Percentiles rank a stretch among this genome's conserved stretches.
Evolutionary conservation across 2,113 vertebrate genomes (phyloP).

Genomic region (Semnornis frantzii): DNA sequence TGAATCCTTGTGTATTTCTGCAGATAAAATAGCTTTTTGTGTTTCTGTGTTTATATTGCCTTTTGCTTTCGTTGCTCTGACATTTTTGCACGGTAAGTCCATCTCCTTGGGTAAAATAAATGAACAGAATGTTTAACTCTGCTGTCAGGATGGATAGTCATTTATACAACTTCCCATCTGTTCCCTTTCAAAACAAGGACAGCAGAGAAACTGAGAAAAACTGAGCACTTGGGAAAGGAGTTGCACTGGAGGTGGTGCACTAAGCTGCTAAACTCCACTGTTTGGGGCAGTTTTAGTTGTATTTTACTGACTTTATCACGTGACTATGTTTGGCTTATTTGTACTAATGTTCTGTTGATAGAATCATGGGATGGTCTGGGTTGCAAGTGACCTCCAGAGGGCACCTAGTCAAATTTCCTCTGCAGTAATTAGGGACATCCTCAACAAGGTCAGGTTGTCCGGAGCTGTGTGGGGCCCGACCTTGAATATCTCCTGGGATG

Average conservation of each 20-base stretch:
- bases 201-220: not conserved
- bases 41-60: not conserved
- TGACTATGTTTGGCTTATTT: slow-evolving; percentile 75
- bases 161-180: not conserved
- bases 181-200: not conserved
- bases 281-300: slow-evolving; percentile 67
- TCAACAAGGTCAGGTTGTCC: no score
- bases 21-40: not conserved
- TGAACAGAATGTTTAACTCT: not conserved
- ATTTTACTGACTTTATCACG: slow-evolving; percentile 77
- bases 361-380: not conserved
- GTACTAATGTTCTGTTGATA: slow-evolving; percentile 68
- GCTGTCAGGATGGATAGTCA: not conserved
- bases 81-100: not conserved
- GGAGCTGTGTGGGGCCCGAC: no score
- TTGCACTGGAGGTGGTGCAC: not conserved
- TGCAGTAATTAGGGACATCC: no score
- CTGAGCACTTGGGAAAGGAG: not conserved
- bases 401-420: no score
- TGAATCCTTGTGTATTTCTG: not conserved
- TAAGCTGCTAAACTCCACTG: slow-evolving; percentile 59
- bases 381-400: no score
- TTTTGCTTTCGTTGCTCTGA: not conserved
- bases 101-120: not conserved
- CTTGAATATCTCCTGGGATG: no score